Evolutionary conservation across 2,797 vertebrate species (phyloP), one percentile per base, ranked within the genome.

Genomic region (Chaenodraco wilsoni): DNA sequence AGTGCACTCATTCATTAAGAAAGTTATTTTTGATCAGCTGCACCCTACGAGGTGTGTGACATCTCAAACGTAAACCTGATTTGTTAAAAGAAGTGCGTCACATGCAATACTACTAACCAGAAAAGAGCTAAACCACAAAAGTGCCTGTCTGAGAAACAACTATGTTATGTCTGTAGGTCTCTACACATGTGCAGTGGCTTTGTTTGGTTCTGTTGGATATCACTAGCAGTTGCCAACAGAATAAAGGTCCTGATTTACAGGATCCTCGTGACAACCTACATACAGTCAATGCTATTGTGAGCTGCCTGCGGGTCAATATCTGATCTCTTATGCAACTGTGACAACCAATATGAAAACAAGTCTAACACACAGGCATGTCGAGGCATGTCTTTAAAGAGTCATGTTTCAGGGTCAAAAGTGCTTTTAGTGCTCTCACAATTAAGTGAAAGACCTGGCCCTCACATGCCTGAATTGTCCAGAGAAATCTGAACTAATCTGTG

Each of bases 1-100:
- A 70, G 51, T 60, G 75, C 40, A 58, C 16, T 56, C 81, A 72
- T 54, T 52, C 52, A 74, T 64, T n/a, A 62, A 57, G 59, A 59
- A 73, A 44, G 14, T 41, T 3, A 74, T 68, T 73, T 19, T 46
- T 51, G 15, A 71, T 63, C 60, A 59, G 8, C 65, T 58, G 48
- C 23, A 51, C 69, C 3, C 2, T 17, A 44, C 11, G 11, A 57
- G 15, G 19, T 33, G 33, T 49, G 41, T 31, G 61, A 77, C 1
- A 41, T 10, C 23, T 59, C 43, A 58, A 55, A 59, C 19, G 76
- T 40, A 19, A 48, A 72, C 9, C 31, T 31, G 46, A 55, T 65
- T 52, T 56, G 10, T n/a, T 52, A 37, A 58, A 48, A 12, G 5
- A 21, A 21, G 37, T 55, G 33, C 43, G 3, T 46, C 14, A 31